Evolutionary conservation across 2,888 invertebrate genomes (phyloP).

Genomic region (Malthinus flaveolus): DNA sequence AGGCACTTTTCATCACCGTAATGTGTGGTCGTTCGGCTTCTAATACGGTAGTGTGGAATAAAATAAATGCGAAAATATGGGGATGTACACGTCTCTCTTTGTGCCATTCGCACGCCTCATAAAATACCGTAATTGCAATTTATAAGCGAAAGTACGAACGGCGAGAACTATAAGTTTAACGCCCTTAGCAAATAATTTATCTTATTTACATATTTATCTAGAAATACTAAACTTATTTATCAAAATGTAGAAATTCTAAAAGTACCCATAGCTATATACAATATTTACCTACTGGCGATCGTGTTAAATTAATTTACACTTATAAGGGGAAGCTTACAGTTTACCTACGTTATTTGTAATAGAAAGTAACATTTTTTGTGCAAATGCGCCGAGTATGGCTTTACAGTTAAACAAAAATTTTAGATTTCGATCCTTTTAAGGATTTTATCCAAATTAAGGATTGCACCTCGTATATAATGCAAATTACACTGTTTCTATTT

Average conservation of each 20-base stretch:
- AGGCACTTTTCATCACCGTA: slow-evolving; percentile 11
- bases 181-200: slow-evolving; percentile 3
- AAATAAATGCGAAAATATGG: slow-evolving; percentile 6
- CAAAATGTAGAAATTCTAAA: slow-evolving; percentile 1
- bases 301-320: no score
- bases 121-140: slow-evolving; percentile 11
- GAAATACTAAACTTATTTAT: background rate
- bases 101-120: slow-evolving; percentile 14
- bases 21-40: slow-evolving; percentile 14
- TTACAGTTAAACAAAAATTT: no score
- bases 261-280: no score
- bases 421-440: no score
- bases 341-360: no score
- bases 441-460: no score
- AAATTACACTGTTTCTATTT: no score
- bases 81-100: slow-evolving; percentile 3
- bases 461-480: no score
- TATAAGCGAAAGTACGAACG: slow-evolving; percentile 11
- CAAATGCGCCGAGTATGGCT: no score
- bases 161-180: slow-evolving; percentile 7
- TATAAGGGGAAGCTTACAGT: no score
- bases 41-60: slow-evolving; percentile 4
- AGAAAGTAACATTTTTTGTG: no score
- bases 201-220: background rate
- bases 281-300: background rate